Conservation (phyloP, 2,797 vertebrate species). For the Lepilemur ruficaudatus region DNA sequence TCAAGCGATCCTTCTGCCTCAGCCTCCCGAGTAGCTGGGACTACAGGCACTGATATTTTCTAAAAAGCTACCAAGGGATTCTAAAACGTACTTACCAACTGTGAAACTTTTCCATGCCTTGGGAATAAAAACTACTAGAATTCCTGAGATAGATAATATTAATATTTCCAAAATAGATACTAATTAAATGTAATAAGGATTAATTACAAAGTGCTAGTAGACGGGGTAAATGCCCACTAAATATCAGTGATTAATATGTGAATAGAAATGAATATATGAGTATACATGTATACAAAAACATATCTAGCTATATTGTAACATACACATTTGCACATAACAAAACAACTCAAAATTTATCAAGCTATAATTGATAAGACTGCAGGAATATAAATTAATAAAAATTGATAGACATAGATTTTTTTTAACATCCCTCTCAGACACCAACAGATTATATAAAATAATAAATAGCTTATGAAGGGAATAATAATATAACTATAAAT, state of each 20-base stretch:
- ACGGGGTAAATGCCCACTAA: not conserved
- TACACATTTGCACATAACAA: not conserved
- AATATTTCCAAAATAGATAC: not conserved
- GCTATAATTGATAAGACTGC: not conserved
- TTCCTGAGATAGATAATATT: not conserved
- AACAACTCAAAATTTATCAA: not conserved
- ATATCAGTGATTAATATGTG: not conserved
- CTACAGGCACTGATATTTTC: not conserved
- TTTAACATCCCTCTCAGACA: not conserved
- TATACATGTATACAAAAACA: not conserved
- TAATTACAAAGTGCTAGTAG: conserved; percentile 16
- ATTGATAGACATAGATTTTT: not conserved
- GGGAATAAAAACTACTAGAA: not conserved
- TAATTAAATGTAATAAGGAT: not conserved
- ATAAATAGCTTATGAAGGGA: not conserved
- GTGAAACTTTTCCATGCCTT: not conserved
- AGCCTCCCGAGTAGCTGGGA: too few species aligned
- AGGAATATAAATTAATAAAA: not conserved
- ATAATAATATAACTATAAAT: not conserved
- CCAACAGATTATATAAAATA: not conserved
- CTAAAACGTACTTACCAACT: not conserved
- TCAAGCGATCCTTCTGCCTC: too few species aligned
- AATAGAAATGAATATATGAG: not conserved
- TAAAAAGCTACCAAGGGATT: not conserved
- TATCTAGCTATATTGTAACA: not conserved